Base-by-base conservation (phyloP, 2,888 invertebrate species). In the Elmis aenea region DNA sequence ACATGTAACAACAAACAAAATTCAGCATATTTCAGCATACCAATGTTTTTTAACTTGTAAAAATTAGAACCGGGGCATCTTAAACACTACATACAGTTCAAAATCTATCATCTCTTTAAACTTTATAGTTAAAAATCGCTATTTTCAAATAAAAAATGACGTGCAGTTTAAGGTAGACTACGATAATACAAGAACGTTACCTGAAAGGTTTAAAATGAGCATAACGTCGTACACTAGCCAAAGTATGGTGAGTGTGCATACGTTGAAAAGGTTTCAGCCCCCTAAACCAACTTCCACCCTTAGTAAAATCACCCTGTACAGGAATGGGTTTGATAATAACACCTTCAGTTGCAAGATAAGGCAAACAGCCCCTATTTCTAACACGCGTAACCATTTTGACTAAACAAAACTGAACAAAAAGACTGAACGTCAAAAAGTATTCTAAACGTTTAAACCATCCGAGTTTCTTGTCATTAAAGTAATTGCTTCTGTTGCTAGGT, bases 241-340 rank as follows among this genome's bases (percentile, higher is more conserved):
- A 61, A 0, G 76, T 76, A 46, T 76, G 74, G 45, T 75, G 75
- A 35, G 68, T 67, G 48, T 62, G 71, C 27, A 75, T 56, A 3
- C 75, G 64, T 38, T 74, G 66, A 38, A 62, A 64, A 0, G 72
- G 67, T 13, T 56, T 54, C 31, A 71, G 47, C 3, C 49, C 49
- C 3, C 55, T 54, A 30, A 58, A 58, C 70, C 73, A 73, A 13
- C 54, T 57, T n/a, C 50, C 55, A 1, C 45, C 43, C 8, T 56
- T 47, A 2, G 54, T 50, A 13, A 38, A 37, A 18, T 37, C 24
- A 27, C 37, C 26, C 8, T 9, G 27, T n/a, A 58, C 51, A 1
- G 53, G 43, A 0, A 63, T 63, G 0, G 71, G 69, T 48, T 68
- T 65, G 9, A 64, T 24, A 29, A 73, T 66, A 27, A 50, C 55